phyloP scores from a whole-genome alignment of 2,888 invertebrate genomes.

The Palloptera scutellata region DNA sequence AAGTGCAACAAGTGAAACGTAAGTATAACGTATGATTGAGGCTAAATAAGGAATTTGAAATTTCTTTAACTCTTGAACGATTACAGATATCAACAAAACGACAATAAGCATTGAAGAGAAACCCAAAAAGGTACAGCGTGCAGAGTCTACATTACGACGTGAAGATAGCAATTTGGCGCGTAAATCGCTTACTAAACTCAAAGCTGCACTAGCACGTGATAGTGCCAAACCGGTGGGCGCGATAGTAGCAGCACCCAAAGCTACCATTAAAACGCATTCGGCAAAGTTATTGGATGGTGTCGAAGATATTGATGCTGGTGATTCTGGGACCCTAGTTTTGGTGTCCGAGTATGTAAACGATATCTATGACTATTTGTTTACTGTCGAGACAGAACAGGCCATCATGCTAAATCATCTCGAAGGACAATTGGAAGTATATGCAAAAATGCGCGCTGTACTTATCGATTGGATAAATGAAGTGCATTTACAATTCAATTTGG shows the following conservation, averaged over 20 bases:
- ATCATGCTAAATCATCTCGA: slow-evolving; percentile 73
- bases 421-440: slow-evolving; percentile 73
- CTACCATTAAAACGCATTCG: slow-evolving; percentile 44
- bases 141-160: slow-evolving; percentile 48
- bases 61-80: background rate
- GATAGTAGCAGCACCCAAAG: slow-evolving; percentile 5
- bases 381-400: slow-evolving; percentile 75
- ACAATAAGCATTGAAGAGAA: slow-evolving; percentile 18
- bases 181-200: slow-evolving; percentile 57
- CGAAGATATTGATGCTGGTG: slow-evolving; percentile 79
- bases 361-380: slow-evolving; percentile 83
- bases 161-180: slow-evolving; percentile 61
- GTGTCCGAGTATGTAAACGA: slow-evolving; percentile 88
- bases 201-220: slow-evolving; percentile 50
- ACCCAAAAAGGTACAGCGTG: slow-evolving; percentile 5
- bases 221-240: slow-evolving; percentile 35
- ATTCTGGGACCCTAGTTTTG: slow-evolving; percentile 78
- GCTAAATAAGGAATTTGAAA: too few relatives aligned
- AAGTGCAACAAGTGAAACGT: slow-evolving; percentile 46
- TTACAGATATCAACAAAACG: slow-evolving; percentile 26
- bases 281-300: slow-evolving; percentile 58
- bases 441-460: slow-evolving; percentile 87
- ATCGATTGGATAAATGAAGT: slow-evolving; percentile 96
- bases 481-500: slow-evolving; percentile 83
- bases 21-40: slow-evolving; percentile 19